Percentiles rank a stretch among this genome's conserved stretches.
phyloP scores from a whole-genome alignment of 2,797 vertebrate species.

The Cercopithecus neglectus region DNA sequence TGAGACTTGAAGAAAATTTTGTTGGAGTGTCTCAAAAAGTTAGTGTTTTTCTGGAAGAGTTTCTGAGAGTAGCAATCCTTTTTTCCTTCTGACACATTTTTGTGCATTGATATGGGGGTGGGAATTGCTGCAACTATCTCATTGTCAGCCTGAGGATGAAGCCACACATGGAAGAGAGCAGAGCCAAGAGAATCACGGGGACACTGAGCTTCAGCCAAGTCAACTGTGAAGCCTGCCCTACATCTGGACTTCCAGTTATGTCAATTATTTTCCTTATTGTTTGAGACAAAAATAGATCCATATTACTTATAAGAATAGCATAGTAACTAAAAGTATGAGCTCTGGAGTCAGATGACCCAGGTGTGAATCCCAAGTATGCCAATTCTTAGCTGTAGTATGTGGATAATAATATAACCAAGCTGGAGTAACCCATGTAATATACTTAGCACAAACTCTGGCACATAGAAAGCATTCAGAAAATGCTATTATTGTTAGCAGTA shows the following conservation, averaged over 20 bases:
- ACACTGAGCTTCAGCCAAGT: not conserved
- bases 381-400: not conserved
- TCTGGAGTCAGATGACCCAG: not conserved
- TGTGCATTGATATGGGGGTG: not conserved
- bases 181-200: not conserved
- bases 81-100: not conserved
- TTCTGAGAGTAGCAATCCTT: not conserved
- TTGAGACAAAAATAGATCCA: conserved; percentile 22
- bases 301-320: conserved; percentile 10
- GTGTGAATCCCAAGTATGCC: not conserved
- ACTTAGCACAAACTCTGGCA: not conserved
- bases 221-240: not conserved
- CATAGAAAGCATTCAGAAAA: not conserved
- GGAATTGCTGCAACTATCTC: not conserved
- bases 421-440: not conserved
- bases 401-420: not conserved
- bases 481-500: not conserved
- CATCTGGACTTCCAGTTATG: not conserved
- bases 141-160: not conserved
- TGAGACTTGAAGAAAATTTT: not conserved
- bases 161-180: not conserved
- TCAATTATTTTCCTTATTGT: conserved; percentile 2
- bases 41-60: not conserved
- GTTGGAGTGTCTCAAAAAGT: not conserved
- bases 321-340: not conserved